Evolutionary conservation across 2,888 invertebrate genomes (phyloP).

Genomic region (Cotesia congregata): DNA sequence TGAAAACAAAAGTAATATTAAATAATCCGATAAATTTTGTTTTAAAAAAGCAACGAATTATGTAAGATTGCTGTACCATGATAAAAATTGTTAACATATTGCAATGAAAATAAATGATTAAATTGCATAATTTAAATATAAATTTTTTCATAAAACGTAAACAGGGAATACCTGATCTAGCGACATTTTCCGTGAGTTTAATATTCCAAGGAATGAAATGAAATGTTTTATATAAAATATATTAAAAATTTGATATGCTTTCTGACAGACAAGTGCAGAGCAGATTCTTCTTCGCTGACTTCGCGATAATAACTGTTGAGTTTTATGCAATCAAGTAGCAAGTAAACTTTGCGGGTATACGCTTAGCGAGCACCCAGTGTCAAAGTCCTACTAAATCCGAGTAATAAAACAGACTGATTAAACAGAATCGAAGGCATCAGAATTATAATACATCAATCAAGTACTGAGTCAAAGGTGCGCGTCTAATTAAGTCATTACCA

Average conservation of each 20-base stretch:
- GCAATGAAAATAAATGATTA: slow-evolving; percentile 7
- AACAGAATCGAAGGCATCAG: background rate
- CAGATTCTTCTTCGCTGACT: slow-evolving; percentile 21
- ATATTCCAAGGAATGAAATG: background rate
- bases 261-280: background rate
- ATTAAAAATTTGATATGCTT: background rate
- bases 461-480: background rate
- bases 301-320: background rate
- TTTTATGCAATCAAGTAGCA: background rate
- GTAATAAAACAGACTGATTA: background rate
- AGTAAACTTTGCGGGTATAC: slow-evolving; percentile 3
- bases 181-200: slow-evolving; percentile 66
- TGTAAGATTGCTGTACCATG: background rate
- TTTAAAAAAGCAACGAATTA: background rate
- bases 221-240: too few relatives aligned
- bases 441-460: background rate
- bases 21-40: background rate
- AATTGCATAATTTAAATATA: slow-evolving; percentile 13
- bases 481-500: background rate
- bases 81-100: slow-evolving; percentile 25
- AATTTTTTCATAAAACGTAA: background rate
- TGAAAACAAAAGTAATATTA: background rate
- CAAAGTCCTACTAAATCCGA: slow-evolving; percentile 15
- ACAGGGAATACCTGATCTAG: slow-evolving; percentile 70
- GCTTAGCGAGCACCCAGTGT: background rate